phyloP scores from a whole-genome alignment of 2,888 invertebrate genomes.

The Pterostichus niger region DNA sequence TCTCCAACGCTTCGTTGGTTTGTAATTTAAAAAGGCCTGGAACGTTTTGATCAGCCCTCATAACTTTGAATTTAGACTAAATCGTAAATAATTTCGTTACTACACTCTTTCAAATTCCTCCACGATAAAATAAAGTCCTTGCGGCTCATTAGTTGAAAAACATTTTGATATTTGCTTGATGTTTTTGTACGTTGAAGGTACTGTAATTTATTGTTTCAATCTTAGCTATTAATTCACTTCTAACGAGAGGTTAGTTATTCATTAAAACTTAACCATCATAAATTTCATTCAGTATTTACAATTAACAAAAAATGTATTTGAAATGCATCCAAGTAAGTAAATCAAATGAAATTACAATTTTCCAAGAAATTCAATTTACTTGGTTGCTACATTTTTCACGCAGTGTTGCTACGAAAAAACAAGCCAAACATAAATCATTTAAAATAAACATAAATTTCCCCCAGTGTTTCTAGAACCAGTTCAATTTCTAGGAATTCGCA shows the following conservation, averaged over 20 bases:
- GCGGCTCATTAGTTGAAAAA: no score
- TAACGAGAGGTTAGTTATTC: not conserved
- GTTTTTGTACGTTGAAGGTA: no score
- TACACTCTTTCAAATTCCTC: no score
- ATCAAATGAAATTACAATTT: slow-evolving; percentile 35
- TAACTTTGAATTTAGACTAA: no score
- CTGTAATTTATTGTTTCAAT: no score
- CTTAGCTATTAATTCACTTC: not conserved
- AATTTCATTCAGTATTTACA: not conserved
- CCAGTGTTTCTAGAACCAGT: slow-evolving; percentile 12
- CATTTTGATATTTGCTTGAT: no score
- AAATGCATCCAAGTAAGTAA: not conserved
- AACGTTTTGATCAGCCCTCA: no score
- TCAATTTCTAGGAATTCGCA: slow-evolving; percentile 25
- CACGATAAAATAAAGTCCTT: no score
- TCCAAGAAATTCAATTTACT: slow-evolving; percentile 45
- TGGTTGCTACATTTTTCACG: not conserved
- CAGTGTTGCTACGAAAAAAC: not conserved
- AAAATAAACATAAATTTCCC: slow-evolving; percentile 39
- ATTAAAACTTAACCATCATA: not conserved
- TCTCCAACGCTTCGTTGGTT: no score
- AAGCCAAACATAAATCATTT: slow-evolving; percentile 21
- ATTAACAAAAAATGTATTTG: slow-evolving; percentile 13
- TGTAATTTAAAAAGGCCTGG: no score
- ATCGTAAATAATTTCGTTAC: no score